A percentile compares a stretch with the other conserved stretches of the same genome.
Conservation (phyloP, 2,797 vertebrate species). For the Lateolabrax maculatus region DNA sequence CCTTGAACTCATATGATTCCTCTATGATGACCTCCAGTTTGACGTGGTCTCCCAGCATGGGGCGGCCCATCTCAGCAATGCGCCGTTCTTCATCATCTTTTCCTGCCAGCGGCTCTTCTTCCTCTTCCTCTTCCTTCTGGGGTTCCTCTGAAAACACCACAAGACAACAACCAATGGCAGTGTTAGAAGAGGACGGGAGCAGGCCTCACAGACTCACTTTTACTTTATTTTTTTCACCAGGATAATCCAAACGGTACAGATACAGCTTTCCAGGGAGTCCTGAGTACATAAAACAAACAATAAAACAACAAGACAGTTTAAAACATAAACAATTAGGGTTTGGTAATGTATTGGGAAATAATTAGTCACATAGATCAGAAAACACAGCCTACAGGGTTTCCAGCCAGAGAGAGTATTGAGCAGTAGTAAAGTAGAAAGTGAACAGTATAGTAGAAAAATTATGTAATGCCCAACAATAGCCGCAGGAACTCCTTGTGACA, state of each 20-base stretch:
- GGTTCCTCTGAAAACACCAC: constrained; percentile 88
- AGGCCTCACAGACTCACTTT: background rate
- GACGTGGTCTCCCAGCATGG: constrained; percentile 94
- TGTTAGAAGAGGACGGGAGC: constrained; percentile 8
- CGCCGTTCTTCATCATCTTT: constrained; percentile 94
- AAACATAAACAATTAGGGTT: background rate
- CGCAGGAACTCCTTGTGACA: background rate
- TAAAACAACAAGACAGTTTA: background rate
- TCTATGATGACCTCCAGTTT: constrained; percentile 98
- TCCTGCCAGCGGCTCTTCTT: constrained; percentile 90
- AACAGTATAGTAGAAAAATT: background rate
- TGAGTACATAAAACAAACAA: background rate
- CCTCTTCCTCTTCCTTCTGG: constrained; percentile 76
- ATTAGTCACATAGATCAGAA: background rate
- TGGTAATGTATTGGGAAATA: background rate
- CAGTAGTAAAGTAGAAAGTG: background rate
- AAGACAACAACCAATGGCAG: background rate
- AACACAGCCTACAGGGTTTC: background rate
- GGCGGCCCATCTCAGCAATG: constrained; percentile 96
- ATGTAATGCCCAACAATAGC: background rate
- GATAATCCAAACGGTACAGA: background rate
- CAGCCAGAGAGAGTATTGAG: background rate
- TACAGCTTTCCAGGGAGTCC: background rate
- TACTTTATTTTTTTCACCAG: background rate
- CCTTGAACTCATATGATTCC: constrained; percentile 99